Base-by-base conservation (phyloP, 1,140 invertebrate genomes). In the Rhopalosiphum padi region DNA sequence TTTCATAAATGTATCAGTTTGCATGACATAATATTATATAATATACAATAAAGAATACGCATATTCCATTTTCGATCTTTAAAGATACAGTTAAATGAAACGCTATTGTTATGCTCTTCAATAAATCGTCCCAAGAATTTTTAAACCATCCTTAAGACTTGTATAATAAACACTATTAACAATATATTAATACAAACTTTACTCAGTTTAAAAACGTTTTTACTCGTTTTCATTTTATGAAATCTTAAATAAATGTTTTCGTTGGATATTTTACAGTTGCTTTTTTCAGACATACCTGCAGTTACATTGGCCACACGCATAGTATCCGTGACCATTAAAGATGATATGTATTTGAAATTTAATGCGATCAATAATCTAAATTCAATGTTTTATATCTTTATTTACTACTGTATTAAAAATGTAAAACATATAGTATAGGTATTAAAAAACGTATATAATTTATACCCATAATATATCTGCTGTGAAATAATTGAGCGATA, bases 391-490 rank as follows among this genome's bases (percentile, higher is more conserved):
- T 86, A 86, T 86, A 48, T 43, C 85, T 86, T 86, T 86, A n/a
- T 86, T 86, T 86, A 86, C 43, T 43, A n/a, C 41, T 86, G 41
- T 86, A 86, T 46, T 86, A 86, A 86, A 85, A 85, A 41, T 77
- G 30, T 77, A 77, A 77, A 21, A 77, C 60, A 85, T 85, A 43
- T 85, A 43, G 83, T 11, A n/a, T n/a, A 6, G 15, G 60, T 77
- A 35, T 46, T 86, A 41, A 86, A 86, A 30, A 86, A 46, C 85
- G 85, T 30, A 86, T 86, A 83, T 41, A 9, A 8, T 41, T 23
- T 83, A 41, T 7, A 9, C 48, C 1, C 7, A 83, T 2, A 11
- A 3, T 41, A 7, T 9, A 83, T 8, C 18, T 41, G 23, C 37
- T 86, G 11, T 85, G 37, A 41, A 41, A 23, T 41, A 37, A 41